These are phyloP conservation scores for Anser cygnoides DNA, from an alignment of 2,113 vertebrate genomes.

Conservation along the genomic window DNA sequence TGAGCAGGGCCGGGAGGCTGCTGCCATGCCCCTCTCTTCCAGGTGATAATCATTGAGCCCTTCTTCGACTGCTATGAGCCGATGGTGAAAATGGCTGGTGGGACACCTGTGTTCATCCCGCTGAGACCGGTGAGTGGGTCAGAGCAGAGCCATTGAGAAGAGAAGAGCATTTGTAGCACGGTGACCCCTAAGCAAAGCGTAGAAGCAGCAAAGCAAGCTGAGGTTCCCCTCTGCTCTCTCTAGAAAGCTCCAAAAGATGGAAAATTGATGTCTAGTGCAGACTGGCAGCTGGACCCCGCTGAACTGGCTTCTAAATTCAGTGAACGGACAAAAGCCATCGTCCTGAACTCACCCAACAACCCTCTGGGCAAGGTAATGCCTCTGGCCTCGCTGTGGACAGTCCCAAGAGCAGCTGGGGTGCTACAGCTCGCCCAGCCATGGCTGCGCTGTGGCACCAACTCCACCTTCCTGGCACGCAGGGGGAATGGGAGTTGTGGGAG, in stretches of 20 bases:
- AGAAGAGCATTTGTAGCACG: not conserved
- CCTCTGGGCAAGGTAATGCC: constrained; percentile 90
- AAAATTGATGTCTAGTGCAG: constrained; percentile 77
- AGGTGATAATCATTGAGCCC: constrained; percentile 96
- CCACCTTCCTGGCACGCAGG: not conserved
- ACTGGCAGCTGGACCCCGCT: constrained; percentile 86
- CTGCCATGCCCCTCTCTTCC: not conserved
- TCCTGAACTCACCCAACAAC: constrained; percentile 96
- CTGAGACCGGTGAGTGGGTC: constrained; percentile 84
- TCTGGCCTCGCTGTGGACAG: not conserved
- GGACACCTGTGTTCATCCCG: constrained; percentile 84
- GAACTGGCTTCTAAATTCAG: constrained; percentile 91
- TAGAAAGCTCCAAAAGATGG: constrained; percentile 74
- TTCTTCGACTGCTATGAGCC: constrained; percentile 95
- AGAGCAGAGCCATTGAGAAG: not conserved
- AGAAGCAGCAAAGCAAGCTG: not conserved
- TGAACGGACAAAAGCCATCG: constrained; percentile 85
- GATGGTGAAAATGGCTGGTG: constrained; percentile 92
- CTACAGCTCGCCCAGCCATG: not conserved
- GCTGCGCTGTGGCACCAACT: not conserved
- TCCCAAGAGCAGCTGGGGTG: not conserved
- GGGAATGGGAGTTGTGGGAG: not conserved
- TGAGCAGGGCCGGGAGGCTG: not conserved
- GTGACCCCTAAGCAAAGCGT: not conserved
- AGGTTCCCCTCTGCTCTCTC: not conserved